Evolutionary conservation across 2,797 vertebrate genomes (phyloP), one percentile per base, ranked within the genome.

Genomic region (Thunnus albacares): DNA sequence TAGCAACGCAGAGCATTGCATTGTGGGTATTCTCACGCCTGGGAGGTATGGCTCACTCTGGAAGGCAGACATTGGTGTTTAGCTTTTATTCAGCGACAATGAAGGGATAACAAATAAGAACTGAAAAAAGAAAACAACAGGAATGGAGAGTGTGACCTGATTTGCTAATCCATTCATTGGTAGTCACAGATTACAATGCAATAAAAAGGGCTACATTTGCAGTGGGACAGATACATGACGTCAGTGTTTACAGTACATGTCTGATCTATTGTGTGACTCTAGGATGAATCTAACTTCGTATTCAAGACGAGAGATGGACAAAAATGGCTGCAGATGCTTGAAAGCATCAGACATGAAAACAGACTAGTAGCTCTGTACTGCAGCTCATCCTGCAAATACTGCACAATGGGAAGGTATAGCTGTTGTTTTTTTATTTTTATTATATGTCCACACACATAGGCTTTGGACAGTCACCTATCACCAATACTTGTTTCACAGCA

Each of bases 21-120:
- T 93, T 90, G 84, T 92, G 90, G 91, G 91, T 86, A 88, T 67
- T 72, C 73, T 79, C 67, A 71, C 51, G 82, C 87, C 87, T 79
- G 79, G 80, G 79, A 87, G 86, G 84, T 86, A 87, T 68, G 75
- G 68, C 56, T 86, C 71, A 60, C 57, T 78, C 64, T 55, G 52
- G 24, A 51, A 77, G 53, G 30, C 75, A 79, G 65, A 73, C 78
- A 26, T 55, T 64, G 52, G 66, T 75, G 71, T 89, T 87, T 83
- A 58, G 75, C 83, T 86, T 87, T 71, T 45, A 82, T 82, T 87
- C 74, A 63, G 56, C 65, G 52, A 35, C 55, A 76, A 66, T 78
- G 73, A 85, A 75, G 33, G 69, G 33, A 77, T 75, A 72, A 80
- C n/a, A 64, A 72, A 82, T 61, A 66, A 71, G 70, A 86, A 75